These are phyloP conservation scores for Trissolcus brochymenae DNA, from an alignment of 2,888 invertebrate species.

Conservation along the genomic window DNA sequence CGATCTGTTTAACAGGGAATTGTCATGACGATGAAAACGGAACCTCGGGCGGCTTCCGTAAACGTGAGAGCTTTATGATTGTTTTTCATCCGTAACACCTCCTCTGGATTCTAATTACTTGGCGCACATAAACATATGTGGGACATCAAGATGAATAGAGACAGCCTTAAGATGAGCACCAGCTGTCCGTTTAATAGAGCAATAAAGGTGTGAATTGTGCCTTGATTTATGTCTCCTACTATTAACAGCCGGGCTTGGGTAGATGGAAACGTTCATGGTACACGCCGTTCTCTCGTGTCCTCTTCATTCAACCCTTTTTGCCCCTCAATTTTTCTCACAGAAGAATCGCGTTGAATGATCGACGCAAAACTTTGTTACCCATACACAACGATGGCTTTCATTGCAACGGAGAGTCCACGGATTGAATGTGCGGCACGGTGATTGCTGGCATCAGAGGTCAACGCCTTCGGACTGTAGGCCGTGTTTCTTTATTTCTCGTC, in stretches of 20 bases:
- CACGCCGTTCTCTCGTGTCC: constrained; percentile 18
- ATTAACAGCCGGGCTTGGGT: constrained; percentile 69
- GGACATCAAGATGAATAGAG: constrained; percentile 7
- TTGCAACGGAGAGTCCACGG: constrained; percentile 1
- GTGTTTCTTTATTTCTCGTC: constrained; percentile 43
- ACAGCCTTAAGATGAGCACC: constrained; percentile 63
- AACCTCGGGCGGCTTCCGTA: constrained; percentile 8
- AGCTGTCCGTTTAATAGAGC: constrained; percentile 76
- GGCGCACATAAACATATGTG: constrained; percentile 38
- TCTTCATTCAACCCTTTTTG: background rate
- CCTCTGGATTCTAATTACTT: constrained; percentile 12
- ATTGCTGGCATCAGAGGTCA: constrained; percentile 37
- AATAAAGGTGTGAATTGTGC: constrained; percentile 75
- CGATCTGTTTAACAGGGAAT: constrained; percentile 29
- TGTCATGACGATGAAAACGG: constrained; percentile 20
- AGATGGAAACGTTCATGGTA: constrained; percentile 59
- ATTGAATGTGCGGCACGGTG: constrained; percentile 13
- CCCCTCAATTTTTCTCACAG: constrained; percentile 4
- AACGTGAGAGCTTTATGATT: constrained; percentile 10
- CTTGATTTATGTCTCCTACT: constrained; percentile 75
- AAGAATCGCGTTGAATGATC: background rate
- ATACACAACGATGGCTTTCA: constrained; percentile 7
- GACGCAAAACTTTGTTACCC: background rate
- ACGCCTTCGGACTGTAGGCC: constrained; percentile 44
- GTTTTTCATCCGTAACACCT: constrained; percentile 3